Evolutionary conservation across 2,113 vertebrate species (phyloP).

Genomic region (Cyanoderma ruficeps): DNA sequence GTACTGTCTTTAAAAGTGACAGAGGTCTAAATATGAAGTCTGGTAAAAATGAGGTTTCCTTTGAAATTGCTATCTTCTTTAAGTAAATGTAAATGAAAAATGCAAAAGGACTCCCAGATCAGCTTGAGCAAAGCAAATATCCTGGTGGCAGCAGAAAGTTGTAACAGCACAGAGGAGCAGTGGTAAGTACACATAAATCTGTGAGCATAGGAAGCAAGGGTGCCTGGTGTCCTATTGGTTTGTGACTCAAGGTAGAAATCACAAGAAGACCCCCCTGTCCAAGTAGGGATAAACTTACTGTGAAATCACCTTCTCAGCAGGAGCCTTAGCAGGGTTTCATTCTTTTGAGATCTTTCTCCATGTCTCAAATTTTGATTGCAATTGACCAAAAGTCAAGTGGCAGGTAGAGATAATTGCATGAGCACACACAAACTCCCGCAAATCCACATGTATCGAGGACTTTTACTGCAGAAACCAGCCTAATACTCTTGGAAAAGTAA

Average conservation of each 20-base stretch:
- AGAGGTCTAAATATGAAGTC: background rate
- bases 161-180: background rate
- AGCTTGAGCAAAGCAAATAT: background rate
- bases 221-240: background rate
- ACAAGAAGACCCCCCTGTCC: background rate
- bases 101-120: background rate
- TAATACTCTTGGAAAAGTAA: background rate
- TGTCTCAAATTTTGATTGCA: background rate
- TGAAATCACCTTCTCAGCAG: background rate
- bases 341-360: background rate
- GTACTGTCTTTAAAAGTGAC: background rate
- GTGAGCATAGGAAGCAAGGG: background rate
- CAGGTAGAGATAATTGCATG: background rate
- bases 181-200: background rate
- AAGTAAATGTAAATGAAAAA: background rate
- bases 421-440: background rate
- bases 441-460: background rate
- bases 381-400: background rate
- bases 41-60: background rate
- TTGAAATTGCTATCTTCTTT: background rate
- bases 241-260: background rate
- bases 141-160: background rate
- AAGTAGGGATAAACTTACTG: background rate
- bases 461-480: background rate
- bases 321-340: background rate